Percentiles rank a stretch among this genome's conserved stretches.
Evolutionary conservation across 2,888 invertebrate species (phyloP).

Genomic region (Octodonta nipae): DNA sequence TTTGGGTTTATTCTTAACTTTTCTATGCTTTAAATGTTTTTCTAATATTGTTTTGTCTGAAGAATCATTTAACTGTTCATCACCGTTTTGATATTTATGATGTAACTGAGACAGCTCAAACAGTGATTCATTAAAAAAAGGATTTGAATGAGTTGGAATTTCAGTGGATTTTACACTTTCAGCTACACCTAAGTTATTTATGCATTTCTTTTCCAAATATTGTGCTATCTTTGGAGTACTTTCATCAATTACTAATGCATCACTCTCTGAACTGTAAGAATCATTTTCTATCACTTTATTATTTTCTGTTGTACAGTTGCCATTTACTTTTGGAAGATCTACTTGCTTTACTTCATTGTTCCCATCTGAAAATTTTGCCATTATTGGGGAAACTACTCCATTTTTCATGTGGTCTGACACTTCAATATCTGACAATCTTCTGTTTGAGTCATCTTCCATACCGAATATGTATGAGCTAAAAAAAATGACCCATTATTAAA

Average conservation of each 20-base stretch:
- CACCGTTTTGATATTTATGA: slow-evolving; percentile 14
- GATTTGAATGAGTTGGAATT: slow-evolving; percentile 26
- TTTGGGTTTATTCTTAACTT: slow-evolving; percentile 23
- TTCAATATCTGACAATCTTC: slow-evolving; percentile 19
- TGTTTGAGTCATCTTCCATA: slow-evolving; percentile 35
- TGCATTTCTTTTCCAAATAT: slow-evolving; percentile 13
- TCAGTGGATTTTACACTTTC: slow-evolving; percentile 2
- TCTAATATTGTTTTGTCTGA: slow-evolving; percentile 2
- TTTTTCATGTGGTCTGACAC: slow-evolving; percentile 23
- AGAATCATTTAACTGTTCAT: slow-evolving; percentile 7
- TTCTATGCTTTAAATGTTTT: slow-evolving; percentile 13
- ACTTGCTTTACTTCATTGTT: slow-evolving; percentile 13
- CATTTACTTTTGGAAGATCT: slow-evolving; percentile 25
- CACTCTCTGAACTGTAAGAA: slow-evolving; percentile 32
- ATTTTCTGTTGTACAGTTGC: slow-evolving; percentile 19
- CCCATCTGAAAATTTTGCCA: slow-evolving; percentile 31
- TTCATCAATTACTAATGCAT: slow-evolving; percentile 34
- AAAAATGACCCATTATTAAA: slow-evolving; percentile 9
- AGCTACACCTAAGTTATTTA: slow-evolving; percentile 8
- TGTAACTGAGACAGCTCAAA: slow-evolving; percentile 31
- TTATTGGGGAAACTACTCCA: slow-evolving; percentile 25
- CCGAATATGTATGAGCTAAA: slow-evolving; percentile 18
- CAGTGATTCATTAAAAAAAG: slow-evolving; percentile 32
- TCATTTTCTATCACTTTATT: slow-evolving; percentile 17
- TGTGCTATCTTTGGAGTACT: slow-evolving; percentile 20